Conservation (phyloP, 2,888 invertebrate species). For the Hirtodrosophila trivittata region DNA sequence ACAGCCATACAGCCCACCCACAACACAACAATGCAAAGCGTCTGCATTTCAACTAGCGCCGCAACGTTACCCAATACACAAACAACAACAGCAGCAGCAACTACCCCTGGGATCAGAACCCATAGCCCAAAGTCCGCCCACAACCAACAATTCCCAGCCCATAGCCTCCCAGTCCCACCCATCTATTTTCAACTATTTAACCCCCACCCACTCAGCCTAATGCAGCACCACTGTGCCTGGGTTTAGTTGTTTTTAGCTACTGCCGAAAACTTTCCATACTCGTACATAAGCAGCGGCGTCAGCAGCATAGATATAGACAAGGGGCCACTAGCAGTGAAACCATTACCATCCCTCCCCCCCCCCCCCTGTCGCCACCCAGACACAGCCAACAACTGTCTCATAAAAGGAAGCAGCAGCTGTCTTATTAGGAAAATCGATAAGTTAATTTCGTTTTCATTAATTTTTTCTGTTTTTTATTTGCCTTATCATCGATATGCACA, state of each 20-base stretch:
- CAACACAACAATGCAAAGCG: constrained; percentile 75
- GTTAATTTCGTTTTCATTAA: constrained; percentile 32
- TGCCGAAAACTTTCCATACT: constrained; percentile 6
- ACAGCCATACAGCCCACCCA: constrained; percentile 69
- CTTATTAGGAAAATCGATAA: constrained; percentile 68
- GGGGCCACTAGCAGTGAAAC: not conserved
- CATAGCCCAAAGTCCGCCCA: constrained; percentile 5
- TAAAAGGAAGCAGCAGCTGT: constrained; percentile 11
- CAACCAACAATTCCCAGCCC: not conserved
- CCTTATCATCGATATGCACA: constrained; percentile 12
- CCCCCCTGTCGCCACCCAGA: no score
- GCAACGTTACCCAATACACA: constrained; percentile 61
- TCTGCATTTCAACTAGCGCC: constrained; percentile 73
- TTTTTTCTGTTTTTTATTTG: constrained; percentile 1
- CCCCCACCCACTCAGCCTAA: constrained; percentile 1
- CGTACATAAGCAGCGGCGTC: constrained; percentile 6
- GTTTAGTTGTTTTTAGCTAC: constrained; percentile 16
- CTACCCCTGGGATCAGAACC: constrained; percentile 17
- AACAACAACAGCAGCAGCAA: constrained; percentile 33
- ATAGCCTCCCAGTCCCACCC: not conserved
- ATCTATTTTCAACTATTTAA: constrained; percentile 10
- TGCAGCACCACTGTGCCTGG: not conserved
- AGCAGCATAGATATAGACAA: not conserved
- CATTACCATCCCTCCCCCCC: no score
- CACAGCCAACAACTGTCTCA: no score